These are phyloP conservation scores for Pilophorus perplexus DNA, from an alignment of 2,888 invertebrate species.

Conservation along the genomic window DNA sequence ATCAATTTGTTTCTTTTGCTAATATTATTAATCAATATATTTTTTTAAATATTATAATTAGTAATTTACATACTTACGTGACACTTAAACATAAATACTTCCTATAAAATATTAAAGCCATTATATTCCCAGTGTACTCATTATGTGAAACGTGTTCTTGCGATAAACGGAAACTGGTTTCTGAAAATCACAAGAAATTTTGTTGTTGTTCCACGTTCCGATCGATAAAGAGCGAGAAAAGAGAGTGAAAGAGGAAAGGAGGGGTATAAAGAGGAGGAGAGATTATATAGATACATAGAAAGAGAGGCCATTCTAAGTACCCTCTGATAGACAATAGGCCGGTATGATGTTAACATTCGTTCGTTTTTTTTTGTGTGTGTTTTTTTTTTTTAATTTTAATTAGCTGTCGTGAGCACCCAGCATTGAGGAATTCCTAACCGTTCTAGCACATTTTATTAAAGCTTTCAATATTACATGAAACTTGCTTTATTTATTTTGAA, in stretches of 20 bases:
- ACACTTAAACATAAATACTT: slow-evolving; percentile 45
- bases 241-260: slow-evolving; percentile 14
- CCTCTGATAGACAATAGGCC: slow-evolving; percentile 25
- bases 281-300: slow-evolving; percentile 19
- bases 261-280: slow-evolving; percentile 15
- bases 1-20: slow-evolving; percentile 34
- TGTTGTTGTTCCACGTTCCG: too few species aligned
- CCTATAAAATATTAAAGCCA: slow-evolving; percentile 46
- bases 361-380: too few species aligned
- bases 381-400: slow-evolving; percentile 9
- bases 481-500: slow-evolving; percentile 14
- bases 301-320: slow-evolving; percentile 25
- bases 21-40: too few species aligned
- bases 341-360: slow-evolving; percentile 30
- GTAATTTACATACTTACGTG: slow-evolving; percentile 34
- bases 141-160: neutral
- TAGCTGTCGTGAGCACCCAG: slow-evolving; percentile 30
- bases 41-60: slow-evolving; percentile 23
- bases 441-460: slow-evolving; percentile 8
- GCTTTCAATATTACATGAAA: slow-evolving; percentile 20
- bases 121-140: slow-evolving; percentile 41
- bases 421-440: slow-evolving; percentile 31
- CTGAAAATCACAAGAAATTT: too few species aligned
- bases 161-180: neutral
- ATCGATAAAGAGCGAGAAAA: too few species aligned